Conservation (phyloP, 1,140 invertebrate species). For the Bombus soroeensis region DNA sequence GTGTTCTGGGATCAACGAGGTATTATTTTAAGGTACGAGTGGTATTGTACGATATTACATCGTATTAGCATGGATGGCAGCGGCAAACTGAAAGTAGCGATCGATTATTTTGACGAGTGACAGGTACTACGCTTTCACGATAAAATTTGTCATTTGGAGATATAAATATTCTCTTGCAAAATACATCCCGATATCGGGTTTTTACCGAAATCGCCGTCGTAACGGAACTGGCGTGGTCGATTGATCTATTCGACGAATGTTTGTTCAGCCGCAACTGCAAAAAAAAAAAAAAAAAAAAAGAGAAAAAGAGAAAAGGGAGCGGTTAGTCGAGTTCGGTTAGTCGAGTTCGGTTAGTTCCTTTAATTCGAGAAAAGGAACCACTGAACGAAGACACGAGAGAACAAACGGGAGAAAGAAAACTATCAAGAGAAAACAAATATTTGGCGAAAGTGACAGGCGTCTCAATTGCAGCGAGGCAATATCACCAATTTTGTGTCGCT, state of each 20-base stretch:
- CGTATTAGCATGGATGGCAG: no score
- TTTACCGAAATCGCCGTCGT: neutral
- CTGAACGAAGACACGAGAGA: neutral
- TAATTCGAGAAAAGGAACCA: neutral
- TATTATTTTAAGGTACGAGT: neutral
- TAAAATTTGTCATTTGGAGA: neutral
- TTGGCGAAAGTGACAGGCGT: neutral
- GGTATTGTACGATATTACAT: neutral
- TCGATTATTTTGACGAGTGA: neutral
- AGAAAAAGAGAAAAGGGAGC: no score
- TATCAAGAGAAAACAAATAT: constrained; percentile 15
- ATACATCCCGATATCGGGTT: neutral
- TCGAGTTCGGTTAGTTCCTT: neutral
- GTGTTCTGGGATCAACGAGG: no score
- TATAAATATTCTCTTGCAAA: neutral
- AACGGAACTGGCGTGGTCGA: neutral
- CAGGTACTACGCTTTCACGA: neutral
- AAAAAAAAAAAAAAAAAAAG: neutral
- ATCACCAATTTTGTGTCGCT: neutral
- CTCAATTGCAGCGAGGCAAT: constrained; percentile 12
- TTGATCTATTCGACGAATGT: neutral
- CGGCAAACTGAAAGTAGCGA: neutral
- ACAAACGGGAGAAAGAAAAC: neutral
- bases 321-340: neutral
- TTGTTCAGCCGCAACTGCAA: neutral